These are phyloP conservation scores for Megalurothrips usitatus DNA, from an alignment of 2,888 invertebrate genomes.

Conservation along the genomic window DNA sequence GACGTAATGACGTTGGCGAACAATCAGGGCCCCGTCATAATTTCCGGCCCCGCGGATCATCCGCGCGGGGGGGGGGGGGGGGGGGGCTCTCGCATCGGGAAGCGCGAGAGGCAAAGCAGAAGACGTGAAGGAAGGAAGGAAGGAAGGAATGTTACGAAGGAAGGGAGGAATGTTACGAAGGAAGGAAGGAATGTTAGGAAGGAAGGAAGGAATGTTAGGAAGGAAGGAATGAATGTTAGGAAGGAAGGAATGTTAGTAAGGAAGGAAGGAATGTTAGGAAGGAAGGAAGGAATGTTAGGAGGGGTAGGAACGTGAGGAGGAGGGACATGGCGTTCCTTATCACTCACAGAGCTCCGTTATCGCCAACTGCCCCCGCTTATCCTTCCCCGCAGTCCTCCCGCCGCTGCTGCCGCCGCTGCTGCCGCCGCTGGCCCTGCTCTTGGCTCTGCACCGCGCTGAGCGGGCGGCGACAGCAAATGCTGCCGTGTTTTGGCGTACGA, in stretches of 20 bases:
- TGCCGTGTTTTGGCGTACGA: too few relatives aligned
- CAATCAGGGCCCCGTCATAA: neutral
- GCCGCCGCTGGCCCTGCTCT: neutral
- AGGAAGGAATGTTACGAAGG: neutral
- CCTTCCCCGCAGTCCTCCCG: neutral
- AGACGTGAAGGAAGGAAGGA: neutral
- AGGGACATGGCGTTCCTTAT: neutral
- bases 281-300: too few relatives aligned
- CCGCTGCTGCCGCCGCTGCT: neutral
- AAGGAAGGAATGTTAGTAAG: too few relatives aligned
- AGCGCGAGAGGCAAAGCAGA: neutral
- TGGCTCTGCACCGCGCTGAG: too few relatives aligned
- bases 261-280: too few relatives aligned
- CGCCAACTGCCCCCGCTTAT: neutral
- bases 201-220: neutral
- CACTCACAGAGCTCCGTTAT: neutral
- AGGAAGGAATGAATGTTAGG: too few relatives aligned
- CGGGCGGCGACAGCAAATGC: too few relatives aligned
- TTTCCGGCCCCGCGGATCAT: neutral
- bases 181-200: neutral
- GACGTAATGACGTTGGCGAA: too few relatives aligned
- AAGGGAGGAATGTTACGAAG: too few relatives aligned
- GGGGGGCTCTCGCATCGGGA: neutral
- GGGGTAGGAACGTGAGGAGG: too few relatives aligned
- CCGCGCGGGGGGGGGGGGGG: neutral